These are phyloP conservation scores for Bemisia tabaci DNA, from an alignment of 1,140 invertebrate species.

Conservation along the genomic window DNA sequence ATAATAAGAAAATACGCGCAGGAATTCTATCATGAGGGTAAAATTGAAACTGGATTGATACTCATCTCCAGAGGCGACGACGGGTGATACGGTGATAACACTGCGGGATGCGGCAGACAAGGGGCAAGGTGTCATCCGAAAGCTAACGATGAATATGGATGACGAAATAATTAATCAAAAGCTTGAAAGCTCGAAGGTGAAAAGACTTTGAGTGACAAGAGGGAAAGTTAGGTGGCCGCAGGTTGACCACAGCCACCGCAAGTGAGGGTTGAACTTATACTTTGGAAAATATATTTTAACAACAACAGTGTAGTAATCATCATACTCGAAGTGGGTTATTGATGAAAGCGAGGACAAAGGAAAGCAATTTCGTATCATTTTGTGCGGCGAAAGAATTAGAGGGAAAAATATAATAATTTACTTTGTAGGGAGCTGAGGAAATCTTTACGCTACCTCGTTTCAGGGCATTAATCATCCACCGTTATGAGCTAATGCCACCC, in stretches of 20 bases:
- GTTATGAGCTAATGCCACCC: background rate
- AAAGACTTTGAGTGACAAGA: background rate
- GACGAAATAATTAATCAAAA: conserved; percentile 1
- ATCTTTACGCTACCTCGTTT: background rate
- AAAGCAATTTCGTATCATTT: background rate
- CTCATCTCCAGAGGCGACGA: no score
- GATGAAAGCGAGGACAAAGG: background rate
- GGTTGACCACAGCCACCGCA: no score
- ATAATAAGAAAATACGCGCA: no score
- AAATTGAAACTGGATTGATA: no score
- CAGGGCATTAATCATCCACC: background rate
- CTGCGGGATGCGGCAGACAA: no score
- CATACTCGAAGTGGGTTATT: background rate
- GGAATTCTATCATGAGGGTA: no score
- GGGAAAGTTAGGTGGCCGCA: background rate
- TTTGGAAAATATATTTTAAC: no score
- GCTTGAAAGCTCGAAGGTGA: background rate
- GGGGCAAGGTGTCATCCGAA: no score
- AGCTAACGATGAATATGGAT: no score
- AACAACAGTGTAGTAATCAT: no score
- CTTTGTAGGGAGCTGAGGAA: background rate
- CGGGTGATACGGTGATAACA: no score
- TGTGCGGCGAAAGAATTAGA: background rate
- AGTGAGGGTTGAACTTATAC: background rate
- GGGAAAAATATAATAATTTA: background rate